These are phyloP conservation scores for Agrilus mali DNA, from an alignment of 2,888 invertebrate species.

Conservation along the genomic window DNA sequence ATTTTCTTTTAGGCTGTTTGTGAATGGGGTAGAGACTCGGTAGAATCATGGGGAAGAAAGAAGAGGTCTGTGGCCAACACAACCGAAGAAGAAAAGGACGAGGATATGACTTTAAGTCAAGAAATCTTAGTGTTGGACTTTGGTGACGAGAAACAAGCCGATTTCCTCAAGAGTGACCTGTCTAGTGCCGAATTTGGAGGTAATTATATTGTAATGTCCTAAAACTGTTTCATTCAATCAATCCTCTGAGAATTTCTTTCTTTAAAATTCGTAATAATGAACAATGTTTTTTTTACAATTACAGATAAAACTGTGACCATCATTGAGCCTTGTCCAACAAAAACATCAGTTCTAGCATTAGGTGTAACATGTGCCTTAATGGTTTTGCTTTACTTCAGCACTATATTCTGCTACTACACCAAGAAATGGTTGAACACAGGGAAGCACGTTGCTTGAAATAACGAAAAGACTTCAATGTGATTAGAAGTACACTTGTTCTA, in stretches of 20 bases:
- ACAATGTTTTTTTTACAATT: slow-evolving; percentile 21
- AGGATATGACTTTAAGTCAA: slow-evolving; percentile 87
- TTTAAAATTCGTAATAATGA: background rate
- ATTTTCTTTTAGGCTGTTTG: slow-evolving; percentile 59
- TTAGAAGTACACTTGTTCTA: background rate
- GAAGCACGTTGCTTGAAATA: slow-evolving; percentile 57
- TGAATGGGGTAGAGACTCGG: slow-evolving; percentile 81
- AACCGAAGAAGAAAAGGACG: slow-evolving; percentile 52
- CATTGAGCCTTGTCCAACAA: slow-evolving; percentile 83
- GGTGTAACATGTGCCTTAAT: slow-evolving; percentile 85
- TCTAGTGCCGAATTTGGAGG: slow-evolving; percentile 63
- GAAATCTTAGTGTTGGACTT: slow-evolving; percentile 89
- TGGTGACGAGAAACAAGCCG: slow-evolving; percentile 77
- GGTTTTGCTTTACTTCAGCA: slow-evolving; percentile 79
- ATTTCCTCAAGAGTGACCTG: slow-evolving; percentile 66
- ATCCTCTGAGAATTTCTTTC: background rate
- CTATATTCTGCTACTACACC: slow-evolving; percentile 87
- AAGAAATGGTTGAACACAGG: slow-evolving; percentile 81
- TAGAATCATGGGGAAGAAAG: slow-evolving; percentile 85
- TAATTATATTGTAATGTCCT: slow-evolving; percentile 22
- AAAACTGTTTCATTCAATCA: slow-evolving; percentile 3
- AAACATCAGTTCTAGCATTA: slow-evolving; percentile 78
- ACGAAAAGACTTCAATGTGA: slow-evolving; percentile 11
- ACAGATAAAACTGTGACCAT: slow-evolving; percentile 83
- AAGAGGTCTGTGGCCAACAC: slow-evolving; percentile 59